Evolutionary conservation across 2,888 invertebrate genomes (phyloP), one percentile per base, ranked within the genome.

Genomic region (Tinea pellionella): DNA sequence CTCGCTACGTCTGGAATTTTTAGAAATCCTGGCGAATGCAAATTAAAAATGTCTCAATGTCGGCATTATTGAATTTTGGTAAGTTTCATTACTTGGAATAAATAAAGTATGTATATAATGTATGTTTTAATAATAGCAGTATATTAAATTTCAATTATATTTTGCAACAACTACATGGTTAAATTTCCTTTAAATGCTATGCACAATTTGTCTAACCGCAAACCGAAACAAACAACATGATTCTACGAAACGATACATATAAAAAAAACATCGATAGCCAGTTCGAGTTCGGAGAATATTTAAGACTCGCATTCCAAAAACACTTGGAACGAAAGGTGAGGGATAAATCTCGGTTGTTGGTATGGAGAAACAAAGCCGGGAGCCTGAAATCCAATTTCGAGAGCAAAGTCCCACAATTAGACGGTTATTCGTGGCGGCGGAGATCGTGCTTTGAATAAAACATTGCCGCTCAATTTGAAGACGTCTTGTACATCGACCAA

Each of bases 371-470:
- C 57, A 57, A 57, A 57, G 30, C 53, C 53, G 53, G 16, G 53
- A 53, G 18, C 59, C 63, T 63, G 66, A 64, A 64, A 66, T 66
- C 71, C 68, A 72, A 79, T 76, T 77, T 74, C 72, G 70, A 69
- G 68, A 56, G 63, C 70, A 73, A 75, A 77, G 76, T 80, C 80
- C 78, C 80, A 80, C 80, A 84, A 82, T 83, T 84, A 85, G 79
- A 69, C 77, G 75, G 78, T 78, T 79, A 80, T 78, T 78, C 78
- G 70, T 75, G 71, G 77, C 70, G 74, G 71, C 69, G 71, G 72
- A 77, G 75, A 72, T 77, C 75, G 75, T 70, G 73, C 67, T 75
- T 83, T 84, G 85, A 85, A 85, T 85, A 84, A 85, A 82, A 84
- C 84, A 84, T 81, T 70, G 69, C 74, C 72, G 70, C 73, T 72